Conservation (phyloP, 2,113 vertebrate species). For the Ursus arctos region DNA sequence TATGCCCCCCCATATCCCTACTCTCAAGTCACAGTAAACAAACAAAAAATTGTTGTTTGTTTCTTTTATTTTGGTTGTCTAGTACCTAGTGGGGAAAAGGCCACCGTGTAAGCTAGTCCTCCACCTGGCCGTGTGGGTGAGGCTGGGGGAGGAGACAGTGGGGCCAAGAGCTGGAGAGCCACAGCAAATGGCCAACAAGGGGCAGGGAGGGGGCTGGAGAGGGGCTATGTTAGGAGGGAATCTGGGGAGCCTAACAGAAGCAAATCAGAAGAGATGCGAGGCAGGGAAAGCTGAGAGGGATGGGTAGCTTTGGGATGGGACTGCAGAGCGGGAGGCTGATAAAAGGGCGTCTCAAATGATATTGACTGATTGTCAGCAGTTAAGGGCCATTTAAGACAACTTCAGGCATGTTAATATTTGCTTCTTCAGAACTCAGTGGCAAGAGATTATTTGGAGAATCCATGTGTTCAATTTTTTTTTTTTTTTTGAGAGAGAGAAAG, state of each 20-base stretch:
- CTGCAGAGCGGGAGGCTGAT: neutral
- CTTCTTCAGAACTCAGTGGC: neutral
- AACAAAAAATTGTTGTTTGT: neutral
- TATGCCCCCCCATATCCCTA: neutral
- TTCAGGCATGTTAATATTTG: neutral
- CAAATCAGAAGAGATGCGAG: neutral
- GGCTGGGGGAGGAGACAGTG: neutral
- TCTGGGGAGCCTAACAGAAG: neutral
- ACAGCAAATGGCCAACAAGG: too few relatives aligned
- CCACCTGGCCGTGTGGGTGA: neutral
- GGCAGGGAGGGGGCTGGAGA: neutral
- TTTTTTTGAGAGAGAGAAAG: neutral
- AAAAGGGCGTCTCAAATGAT: neutral
- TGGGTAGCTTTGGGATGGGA: neutral
- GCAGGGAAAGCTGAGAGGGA: neutral
- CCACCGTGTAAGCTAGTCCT: neutral
- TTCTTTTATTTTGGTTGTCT: neutral
- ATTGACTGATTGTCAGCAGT: neutral
- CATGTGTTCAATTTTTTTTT: neutral
- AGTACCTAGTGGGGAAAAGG: neutral
- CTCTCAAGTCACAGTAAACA: neutral
- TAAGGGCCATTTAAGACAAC: neutral
- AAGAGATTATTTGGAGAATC: neutral
- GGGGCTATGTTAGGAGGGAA: neutral
- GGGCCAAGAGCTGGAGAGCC: neutral